Percentiles rank a stretch among this genome's conserved stretches.
phyloP scores from a whole-genome alignment of 1,140 invertebrate genomes.

The Maconellicoccus hirsutus region DNA sequence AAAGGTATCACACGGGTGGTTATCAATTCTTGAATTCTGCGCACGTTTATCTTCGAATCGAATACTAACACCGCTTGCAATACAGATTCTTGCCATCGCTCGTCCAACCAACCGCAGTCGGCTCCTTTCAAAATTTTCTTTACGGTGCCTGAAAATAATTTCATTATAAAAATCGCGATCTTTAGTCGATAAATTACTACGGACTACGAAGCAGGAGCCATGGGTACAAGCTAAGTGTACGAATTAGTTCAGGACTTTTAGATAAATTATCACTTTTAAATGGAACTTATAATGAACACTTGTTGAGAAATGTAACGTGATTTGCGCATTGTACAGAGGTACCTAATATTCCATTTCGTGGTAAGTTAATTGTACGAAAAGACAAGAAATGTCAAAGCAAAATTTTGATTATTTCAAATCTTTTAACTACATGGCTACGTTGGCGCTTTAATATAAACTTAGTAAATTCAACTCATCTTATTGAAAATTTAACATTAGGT shows the following conservation, averaged over 20 bases:
- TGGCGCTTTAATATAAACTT: too few relatives aligned
- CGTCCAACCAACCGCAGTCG: slow-evolving; percentile 37
- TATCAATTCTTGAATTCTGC: slow-evolving; percentile 38
- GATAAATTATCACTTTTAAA: not conserved
- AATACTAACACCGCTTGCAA: slow-evolving; percentile 41
- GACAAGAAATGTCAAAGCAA: too few relatives aligned
- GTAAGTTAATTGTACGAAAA: too few relatives aligned
- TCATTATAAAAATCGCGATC: not conserved
- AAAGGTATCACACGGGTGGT: slow-evolving; percentile 37
- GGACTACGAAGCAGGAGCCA: too few relatives aligned
- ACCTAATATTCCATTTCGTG: too few relatives aligned
- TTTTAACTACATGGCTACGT: too few relatives aligned
- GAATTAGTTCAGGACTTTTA: not conserved
- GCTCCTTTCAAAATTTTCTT: slow-evolving; percentile 14
- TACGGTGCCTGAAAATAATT: not conserved
- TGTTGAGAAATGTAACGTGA: not conserved
- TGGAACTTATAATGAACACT: not conserved
- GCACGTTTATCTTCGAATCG: slow-evolving; percentile 38
- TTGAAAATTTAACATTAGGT: not conserved
- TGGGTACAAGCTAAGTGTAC: too few relatives aligned
- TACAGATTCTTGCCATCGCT: slow-evolving; percentile 35
- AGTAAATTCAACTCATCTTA: too few relatives aligned
- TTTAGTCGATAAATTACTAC: not conserved
- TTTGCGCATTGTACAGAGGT: too few relatives aligned
- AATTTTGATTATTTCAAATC: too few relatives aligned